Percentiles rank a stretch among this genome's conserved stretches.
These are phyloP conservation scores for Periophthalmus magnuspinnatus DNA, from an alignment of 2,797 vertebrate genomes.

Conservation along the genomic window DNA sequence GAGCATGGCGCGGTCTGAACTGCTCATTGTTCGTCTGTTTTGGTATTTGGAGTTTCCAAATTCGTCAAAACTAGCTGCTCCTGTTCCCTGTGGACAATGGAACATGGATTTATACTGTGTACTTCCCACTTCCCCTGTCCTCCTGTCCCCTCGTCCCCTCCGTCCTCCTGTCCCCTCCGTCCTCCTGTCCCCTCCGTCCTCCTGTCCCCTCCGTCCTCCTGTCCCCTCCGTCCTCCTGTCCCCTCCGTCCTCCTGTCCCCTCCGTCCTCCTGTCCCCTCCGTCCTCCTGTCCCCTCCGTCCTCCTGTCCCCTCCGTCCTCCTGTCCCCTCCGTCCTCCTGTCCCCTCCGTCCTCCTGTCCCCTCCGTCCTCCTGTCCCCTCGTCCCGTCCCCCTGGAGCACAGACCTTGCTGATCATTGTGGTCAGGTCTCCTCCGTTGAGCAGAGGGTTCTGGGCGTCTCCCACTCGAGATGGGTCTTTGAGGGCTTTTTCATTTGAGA, in stretches of 20 bases:
- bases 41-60: conserved; percentile 98
- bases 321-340: neutral
- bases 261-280: conserved; percentile 80
- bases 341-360: too few relatives aligned
- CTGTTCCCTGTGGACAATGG: conserved; percentile 85
- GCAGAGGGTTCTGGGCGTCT: conserved; percentile 94
- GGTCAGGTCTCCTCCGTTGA: conserved; percentile 94
- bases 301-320: too few relatives aligned
- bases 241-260: neutral
- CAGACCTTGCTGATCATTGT: conserved; percentile 99
- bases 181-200: neutral
- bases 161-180: too few relatives aligned
- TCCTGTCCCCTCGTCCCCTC: too few relatives aligned
- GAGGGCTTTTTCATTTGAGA: conserved; percentile 97
- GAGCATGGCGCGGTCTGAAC: conserved; percentile 97
- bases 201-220: conserved; percentile 89
- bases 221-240: too few relatives aligned
- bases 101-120: neutral
- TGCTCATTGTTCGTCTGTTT: conserved; percentile 97
- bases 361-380: neutral
- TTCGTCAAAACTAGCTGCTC: conserved; percentile 97
- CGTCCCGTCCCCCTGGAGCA: neutral
- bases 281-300: too few relatives aligned
- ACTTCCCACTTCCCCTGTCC: too few relatives aligned
- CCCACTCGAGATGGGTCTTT: conserved; percentile 99